Evolutionary conservation across 2,888 invertebrate species (phyloP).

Genomic region (Capitulum mitella): DNA sequence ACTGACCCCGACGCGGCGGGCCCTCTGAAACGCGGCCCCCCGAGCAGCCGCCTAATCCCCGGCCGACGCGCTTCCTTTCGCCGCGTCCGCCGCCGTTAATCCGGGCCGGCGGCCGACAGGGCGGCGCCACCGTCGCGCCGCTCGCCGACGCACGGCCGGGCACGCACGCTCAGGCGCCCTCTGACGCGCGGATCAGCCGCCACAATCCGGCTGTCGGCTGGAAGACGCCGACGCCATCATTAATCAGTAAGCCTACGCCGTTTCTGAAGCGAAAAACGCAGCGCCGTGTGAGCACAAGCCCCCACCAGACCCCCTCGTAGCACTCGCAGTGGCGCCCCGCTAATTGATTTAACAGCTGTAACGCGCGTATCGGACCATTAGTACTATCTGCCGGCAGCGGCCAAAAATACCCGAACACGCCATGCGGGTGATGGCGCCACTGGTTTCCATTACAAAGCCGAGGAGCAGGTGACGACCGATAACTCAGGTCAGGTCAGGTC

Average conservation of each 20-base stretch:
- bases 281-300: not conserved
- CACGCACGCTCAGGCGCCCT: not conserved
- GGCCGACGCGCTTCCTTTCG: not conserved
- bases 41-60: not conserved
- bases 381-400: not conserved
- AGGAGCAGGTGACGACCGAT: no score
- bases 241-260: slow-evolving; percentile 16
- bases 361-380: not conserved
- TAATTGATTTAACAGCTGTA: slow-evolving; percentile 11
- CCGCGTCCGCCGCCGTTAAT: not conserved
- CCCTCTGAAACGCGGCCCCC: not conserved
- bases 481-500: no score
- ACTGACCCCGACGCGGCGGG: not conserved
- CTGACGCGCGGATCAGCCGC: not conserved
- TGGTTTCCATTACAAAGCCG: no score
- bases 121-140: not conserved
- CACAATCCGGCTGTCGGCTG: not conserved
- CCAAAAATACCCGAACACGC: slow-evolving; percentile 6
- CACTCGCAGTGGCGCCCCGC: not conserved
- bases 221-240: not conserved
- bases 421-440: not conserved
- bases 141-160: not conserved
- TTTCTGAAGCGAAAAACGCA: slow-evolving; percentile 6
- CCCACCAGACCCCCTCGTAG: not conserved
- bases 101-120: not conserved